Conservation (phyloP, 2,888 invertebrate species). For the Phyllotreta cruciferae region DNA sequence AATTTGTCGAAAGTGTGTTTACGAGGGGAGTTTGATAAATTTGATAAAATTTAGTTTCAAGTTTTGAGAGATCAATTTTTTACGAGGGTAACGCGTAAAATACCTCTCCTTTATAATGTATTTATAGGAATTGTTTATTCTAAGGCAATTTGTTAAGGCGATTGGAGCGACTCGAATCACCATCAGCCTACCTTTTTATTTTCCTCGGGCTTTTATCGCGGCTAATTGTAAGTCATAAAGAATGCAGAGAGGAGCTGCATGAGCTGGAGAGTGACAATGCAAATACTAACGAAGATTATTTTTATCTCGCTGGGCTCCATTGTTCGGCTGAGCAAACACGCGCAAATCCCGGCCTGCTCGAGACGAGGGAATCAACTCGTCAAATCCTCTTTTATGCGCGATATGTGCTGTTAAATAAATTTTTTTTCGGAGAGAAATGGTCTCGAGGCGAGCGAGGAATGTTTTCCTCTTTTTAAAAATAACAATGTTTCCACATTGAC, state of each 20-base stretch:
- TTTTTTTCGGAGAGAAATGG: too few species aligned
- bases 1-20: too few species aligned
- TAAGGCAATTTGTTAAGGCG: too few species aligned
- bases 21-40: too few species aligned
- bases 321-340: slow-evolving; percentile 31
- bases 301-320: slow-evolving; percentile 27
- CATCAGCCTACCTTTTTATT: background rate
- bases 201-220: background rate
- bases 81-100: background rate
- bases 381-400: background rate
- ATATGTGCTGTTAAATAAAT: background rate
- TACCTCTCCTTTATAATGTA: slow-evolving; percentile 17
- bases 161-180: slow-evolving; percentile 7
- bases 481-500: slow-evolving; percentile 36
- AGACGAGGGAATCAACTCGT: too few species aligned
- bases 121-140: background rate
- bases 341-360: slow-evolving; percentile 30
- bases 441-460: slow-evolving; percentile 27
- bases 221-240: slow-evolving; percentile 10
- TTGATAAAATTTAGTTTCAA: too few species aligned
- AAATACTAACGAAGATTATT: slow-evolving; percentile 30
- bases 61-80: too few species aligned
- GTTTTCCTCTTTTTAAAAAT: slow-evolving; percentile 36
- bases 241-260: slow-evolving; percentile 11
- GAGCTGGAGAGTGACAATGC: slow-evolving; percentile 28